These are phyloP conservation scores for Drosophila arawakana DNA, from an alignment of 1,140 invertebrate genomes.

Conservation along the genomic window DNA sequence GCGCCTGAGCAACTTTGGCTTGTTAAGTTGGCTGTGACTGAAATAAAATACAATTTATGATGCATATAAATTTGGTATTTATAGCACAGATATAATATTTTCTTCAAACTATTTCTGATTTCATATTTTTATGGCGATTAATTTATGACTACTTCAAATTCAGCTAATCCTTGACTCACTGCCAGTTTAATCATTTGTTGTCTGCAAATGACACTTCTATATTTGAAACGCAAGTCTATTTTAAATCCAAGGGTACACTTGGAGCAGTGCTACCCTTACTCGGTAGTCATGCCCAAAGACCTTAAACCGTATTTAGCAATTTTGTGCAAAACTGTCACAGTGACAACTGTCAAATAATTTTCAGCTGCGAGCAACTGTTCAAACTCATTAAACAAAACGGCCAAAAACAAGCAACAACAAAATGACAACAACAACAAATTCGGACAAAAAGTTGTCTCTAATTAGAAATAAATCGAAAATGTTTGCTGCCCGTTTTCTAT, in stretches of 20 bases:
- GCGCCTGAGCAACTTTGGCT: not conserved
- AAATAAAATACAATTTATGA: not conserved
- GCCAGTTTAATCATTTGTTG: not conserved
- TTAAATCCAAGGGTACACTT: constrained; percentile 6
- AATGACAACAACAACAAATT: constrained; percentile 30
- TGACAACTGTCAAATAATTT: constrained; percentile 76
- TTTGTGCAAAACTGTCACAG: constrained; percentile 60
- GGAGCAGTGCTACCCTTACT: not conserved
- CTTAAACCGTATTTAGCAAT: constrained; percentile 29
- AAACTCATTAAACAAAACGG: constrained; percentile 73
- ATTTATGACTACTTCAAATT: not conserved
- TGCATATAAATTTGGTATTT: not conserved
- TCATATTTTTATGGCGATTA: no score
- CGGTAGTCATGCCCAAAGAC: not conserved
- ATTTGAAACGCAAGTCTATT: constrained; percentile 8
- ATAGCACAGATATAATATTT: no score
- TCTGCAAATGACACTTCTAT: not conserved
- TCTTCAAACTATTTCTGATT: no score
- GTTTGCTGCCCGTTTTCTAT: constrained; percentile 56
- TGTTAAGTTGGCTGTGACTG: constrained; percentile 15
- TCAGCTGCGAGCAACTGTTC: constrained; percentile 77
- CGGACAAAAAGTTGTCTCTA: constrained; percentile 69
- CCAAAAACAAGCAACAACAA: constrained; percentile 41
- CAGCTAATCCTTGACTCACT: not conserved
- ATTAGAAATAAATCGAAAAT: constrained; percentile 83